Evolutionary conservation across 92 coral and sea anemone species (phyloP).

Genomic region (Isaurus tuberculatus): DNA sequence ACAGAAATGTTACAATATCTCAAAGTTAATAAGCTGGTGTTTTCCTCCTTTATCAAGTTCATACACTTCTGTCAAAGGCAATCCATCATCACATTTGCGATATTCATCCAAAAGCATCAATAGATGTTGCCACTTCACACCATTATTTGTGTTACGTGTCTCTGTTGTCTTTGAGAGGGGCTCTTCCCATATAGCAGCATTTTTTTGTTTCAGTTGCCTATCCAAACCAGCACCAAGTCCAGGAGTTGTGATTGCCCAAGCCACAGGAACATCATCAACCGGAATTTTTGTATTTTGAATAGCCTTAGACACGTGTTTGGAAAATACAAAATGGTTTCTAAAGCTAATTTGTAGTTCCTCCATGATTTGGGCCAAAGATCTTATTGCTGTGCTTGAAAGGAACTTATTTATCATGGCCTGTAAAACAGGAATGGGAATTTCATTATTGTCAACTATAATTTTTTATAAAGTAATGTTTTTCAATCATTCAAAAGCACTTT

Average conservation of each 20-base stretch:
- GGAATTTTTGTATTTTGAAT: neutral
- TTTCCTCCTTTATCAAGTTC: constrained; percentile 12
- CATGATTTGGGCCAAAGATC: constrained; percentile 12
- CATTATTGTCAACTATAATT: neutral
- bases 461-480: too few relatives aligned
- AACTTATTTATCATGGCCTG: neutral
- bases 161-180: neutral
- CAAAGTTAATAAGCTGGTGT: constrained; percentile 8
- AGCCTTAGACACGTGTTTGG: neutral
- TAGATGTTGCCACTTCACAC: constrained; percentile 1
- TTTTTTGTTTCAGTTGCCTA: neutral
- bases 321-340: neutral
- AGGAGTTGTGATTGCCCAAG: constrained; percentile 37
- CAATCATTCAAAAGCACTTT: too few relatives aligned
- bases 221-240: constrained; percentile 26
- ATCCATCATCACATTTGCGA: constrained; percentile 4
- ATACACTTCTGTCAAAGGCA: constrained; percentile 30
- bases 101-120: constrained; percentile 44
- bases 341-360: neutral
- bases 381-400: neutral
- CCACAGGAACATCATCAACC: constrained; percentile 8
- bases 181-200: neutral
- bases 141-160: neutral
- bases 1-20: constrained; percentile 21
- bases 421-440: neutral